Evolutionary conservation across 2,888 invertebrate genomes (phyloP).

Genomic region (Conistra vaccinii): DNA sequence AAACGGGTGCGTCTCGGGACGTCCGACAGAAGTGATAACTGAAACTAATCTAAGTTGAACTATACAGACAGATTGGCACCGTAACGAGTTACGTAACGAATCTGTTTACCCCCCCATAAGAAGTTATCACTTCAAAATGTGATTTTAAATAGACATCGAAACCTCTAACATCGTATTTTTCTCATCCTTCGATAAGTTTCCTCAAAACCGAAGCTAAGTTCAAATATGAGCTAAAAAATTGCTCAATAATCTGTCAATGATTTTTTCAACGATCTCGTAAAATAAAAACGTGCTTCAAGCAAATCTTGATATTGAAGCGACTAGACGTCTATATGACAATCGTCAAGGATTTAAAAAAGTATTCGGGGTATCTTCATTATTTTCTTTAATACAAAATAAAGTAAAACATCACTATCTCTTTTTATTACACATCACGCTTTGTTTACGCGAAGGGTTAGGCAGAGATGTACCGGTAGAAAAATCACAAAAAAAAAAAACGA

Average conservation of each 20-base stretch:
- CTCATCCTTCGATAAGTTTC: neutral
- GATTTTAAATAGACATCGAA: neutral
- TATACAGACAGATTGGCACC: too few species aligned
- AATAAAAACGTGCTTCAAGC: constrained; percentile 35
- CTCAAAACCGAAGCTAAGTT: constrained; percentile 1
- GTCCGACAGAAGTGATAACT: too few species aligned
- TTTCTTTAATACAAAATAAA: neutral
- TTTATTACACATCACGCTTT: neutral
- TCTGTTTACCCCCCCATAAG: too few species aligned
- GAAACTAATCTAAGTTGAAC: too few species aligned
- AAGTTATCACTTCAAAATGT: too few species aligned
- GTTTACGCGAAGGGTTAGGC: too few species aligned
- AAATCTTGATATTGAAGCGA: constrained; percentile 46
- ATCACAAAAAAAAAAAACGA: too few species aligned
- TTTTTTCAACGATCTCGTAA: constrained; percentile 18
- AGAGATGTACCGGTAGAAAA: too few species aligned
- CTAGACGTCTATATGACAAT: constrained; percentile 52
- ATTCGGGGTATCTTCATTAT: neutral
- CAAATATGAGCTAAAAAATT: constrained; percentile 15
- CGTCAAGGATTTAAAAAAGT: constrained; percentile 23
- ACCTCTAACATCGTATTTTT: too few species aligned
- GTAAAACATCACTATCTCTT: neutral
- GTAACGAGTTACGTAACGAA: too few species aligned
- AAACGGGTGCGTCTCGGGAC: too few species aligned
- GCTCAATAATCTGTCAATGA: constrained; percentile 13